Evolutionary conservation across 1,140 invertebrate genomes (phyloP), one percentile per base, ranked within the genome.

Genomic region (Lordiphosa mommai): DNA sequence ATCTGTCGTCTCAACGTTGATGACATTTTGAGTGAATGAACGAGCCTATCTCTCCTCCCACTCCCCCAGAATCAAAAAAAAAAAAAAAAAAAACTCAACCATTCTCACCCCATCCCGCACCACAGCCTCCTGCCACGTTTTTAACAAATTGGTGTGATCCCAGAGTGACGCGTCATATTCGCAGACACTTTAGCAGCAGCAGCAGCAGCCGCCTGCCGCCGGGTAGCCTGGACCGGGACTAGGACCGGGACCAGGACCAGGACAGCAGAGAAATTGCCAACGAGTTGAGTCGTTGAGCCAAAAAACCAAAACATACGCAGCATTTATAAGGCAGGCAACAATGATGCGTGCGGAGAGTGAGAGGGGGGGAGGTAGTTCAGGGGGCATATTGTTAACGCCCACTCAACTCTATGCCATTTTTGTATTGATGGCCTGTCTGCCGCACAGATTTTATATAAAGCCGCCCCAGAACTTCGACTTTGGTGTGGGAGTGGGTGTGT

Each of bases 231-330:
- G 12, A 61, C 16, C 1, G 8, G 36, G 2, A 38, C 8, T 16
- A 36, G 56, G n/a, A 12, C 30, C 36, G 10, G 33, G 27, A 37
- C 4, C 3, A 20, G 61, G 36, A 57, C 34, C 20, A 52, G n/a
- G 72, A 79, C 74, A 80, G 74, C 76, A 80, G 74, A 80, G 71
- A 80, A 82, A 80, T 80, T 80, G 74, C 74, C 70, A 82, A 80
- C 76, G 74, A 80, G 74, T 76, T 76, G 71, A 80, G 76, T 80
- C 77, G 76, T 82, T 80, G 66, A 76, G 76, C 76, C 76, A 82
- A 82, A 82, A 84, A 82, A 84, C 77, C 76, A 82, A 84, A 82
- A 84, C 76, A 82, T 84, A 84, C 77, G 77, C 76, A 82, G 77
- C 74, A 80, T 76, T 80, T 80, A 80, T 82, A 82, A 82, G 71